Conservation (phyloP, 2,113 vertebrate species). For the Notiomystis cincta region DNA sequence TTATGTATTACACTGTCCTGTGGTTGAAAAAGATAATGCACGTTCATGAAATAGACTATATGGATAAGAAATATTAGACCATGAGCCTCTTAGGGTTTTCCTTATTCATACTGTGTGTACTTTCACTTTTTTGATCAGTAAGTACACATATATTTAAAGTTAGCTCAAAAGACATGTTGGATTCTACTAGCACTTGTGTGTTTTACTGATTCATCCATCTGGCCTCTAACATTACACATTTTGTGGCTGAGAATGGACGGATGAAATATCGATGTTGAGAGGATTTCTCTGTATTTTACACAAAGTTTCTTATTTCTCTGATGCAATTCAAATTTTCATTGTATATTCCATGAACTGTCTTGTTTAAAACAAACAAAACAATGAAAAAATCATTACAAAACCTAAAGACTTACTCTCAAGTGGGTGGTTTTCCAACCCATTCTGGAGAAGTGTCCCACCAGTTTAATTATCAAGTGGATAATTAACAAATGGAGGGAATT, state of each 20-base stretch:
- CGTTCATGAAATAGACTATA: not conserved
- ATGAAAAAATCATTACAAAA: not conserved
- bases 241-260: not conserved
- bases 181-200: not conserved
- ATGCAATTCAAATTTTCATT: not conserved
- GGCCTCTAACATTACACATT: not conserved
- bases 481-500: not conserved
- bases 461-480: not conserved
- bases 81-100: not conserved
- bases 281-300: not conserved
- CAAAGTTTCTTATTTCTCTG: not conserved
- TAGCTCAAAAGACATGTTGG: not conserved
- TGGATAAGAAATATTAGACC: not conserved
- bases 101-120: not conserved
- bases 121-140: not conserved
- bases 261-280: not conserved
- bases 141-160: not conserved
- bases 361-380: not conserved
- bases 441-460: not conserved
- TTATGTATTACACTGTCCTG: not conserved
- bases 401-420: not conserved
- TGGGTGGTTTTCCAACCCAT: not conserved
- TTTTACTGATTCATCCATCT: not conserved
- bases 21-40: not conserved
- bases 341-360: not conserved